Conservation (phyloP, 2,888 invertebrate species). For the Dynastes hyllus region DNA sequence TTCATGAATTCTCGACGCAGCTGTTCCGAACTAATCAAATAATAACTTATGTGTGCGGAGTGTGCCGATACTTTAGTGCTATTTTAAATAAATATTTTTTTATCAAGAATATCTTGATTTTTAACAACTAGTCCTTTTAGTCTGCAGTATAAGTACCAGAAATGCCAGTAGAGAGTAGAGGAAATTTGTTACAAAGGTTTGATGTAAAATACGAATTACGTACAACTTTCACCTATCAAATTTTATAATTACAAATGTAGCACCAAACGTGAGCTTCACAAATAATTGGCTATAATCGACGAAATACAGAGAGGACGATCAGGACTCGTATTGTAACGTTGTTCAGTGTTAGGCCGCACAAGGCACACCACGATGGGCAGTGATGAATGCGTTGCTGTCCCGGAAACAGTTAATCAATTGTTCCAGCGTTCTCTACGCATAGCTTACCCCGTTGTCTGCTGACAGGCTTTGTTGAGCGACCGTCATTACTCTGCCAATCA, state of each 20-base stretch:
- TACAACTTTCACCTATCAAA: neutral
- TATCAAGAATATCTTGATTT: too few species aligned
- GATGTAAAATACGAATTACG: neutral
- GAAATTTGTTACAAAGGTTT: too few species aligned
- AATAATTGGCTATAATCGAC: conserved; percentile 48
- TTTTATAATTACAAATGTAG: conserved; percentile 28
- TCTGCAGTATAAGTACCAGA: too few species aligned
- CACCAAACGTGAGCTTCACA: conserved; percentile 32
- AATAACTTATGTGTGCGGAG: too few species aligned
- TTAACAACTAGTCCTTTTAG: too few species aligned
- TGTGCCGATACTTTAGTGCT: too few species aligned
- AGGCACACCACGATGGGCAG: conserved; percentile 60
- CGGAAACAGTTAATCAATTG: conserved; percentile 71
- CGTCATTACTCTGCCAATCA: conserved; percentile 71
- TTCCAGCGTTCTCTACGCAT: conserved; percentile 64
- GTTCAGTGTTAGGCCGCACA: conserved; percentile 51
- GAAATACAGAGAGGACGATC: conserved; percentile 46
- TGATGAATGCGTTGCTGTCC: conserved; percentile 69
- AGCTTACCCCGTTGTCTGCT: conserved; percentile 67
- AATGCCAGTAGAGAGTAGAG: too few species aligned
- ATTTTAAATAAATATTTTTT: too few species aligned
- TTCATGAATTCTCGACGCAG: too few species aligned
- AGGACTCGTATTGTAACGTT: conserved; percentile 43
- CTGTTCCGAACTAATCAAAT: too few species aligned
- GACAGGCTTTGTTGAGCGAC: conserved; percentile 69